These are phyloP conservation scores for Adelges cooleyi DNA, from an alignment of 1,140 invertebrate species.

Conservation along the genomic window DNA sequence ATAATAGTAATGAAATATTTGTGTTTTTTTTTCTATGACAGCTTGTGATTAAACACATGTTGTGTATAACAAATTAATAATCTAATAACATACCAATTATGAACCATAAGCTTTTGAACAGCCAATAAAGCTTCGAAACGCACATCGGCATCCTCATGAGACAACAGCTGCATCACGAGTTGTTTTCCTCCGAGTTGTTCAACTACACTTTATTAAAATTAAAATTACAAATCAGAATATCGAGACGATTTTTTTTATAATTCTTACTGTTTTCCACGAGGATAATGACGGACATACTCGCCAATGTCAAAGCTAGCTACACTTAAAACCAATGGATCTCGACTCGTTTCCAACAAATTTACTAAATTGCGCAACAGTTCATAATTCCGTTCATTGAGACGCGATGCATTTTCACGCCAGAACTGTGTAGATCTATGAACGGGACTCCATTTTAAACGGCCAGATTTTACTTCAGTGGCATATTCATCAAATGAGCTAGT, in stretches of 20 bases:
- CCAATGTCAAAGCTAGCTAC: conserved; percentile 98
- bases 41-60: no score
- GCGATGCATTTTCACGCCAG: conserved; percentile 94
- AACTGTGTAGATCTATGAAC: conserved; percentile 99
- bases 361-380: conserved; percentile 90
- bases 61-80: no score
- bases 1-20: no score
- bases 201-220: no score
- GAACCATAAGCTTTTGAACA: conserved; percentile 99
- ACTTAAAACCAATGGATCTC: conserved; percentile 83
- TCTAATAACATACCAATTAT: conserved; percentile 97
- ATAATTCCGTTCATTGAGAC: conserved; percentile 96
- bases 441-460: conserved; percentile 93
- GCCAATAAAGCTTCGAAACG: conserved; percentile 95
- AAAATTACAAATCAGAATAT: no score
- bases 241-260: no score
- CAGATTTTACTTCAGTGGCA: conserved; percentile 80
- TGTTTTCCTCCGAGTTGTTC: conserved; percentile 97
- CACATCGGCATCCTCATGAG: conserved; percentile 96
- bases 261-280: conserved; percentile 91
- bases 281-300: conserved; percentile 99
- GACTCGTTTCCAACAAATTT: conserved; percentile 75
- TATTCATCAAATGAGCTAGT: conserved; percentile 97
- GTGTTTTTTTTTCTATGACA: no score
- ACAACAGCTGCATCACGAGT: conserved; percentile 90